Evolutionary conservation across 2,888 invertebrate species (phyloP), one percentile per base, ranked within the genome.

Genomic region (Oligia strigilis): DNA sequence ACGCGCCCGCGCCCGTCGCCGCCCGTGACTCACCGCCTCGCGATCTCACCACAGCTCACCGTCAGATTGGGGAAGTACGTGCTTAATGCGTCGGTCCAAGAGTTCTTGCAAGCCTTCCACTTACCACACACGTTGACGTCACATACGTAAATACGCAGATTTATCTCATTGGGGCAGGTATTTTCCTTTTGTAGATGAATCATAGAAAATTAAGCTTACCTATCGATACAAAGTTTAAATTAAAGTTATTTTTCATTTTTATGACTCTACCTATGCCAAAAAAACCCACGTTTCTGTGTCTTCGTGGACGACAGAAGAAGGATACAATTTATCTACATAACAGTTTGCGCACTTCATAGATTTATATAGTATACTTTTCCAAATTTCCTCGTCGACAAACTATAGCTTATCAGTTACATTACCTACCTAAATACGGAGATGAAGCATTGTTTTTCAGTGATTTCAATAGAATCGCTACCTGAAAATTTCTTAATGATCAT

Each of bases 31-130:
- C 95, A 96, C 91, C 92, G 85, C 90, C 83, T 90, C 86, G 87
- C 89, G 91, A 93, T 94, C 92, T 93, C 89, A 90, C 91, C 90
- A 88, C 89, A 80, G 29, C 29, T 29, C 29, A 29, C 29, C 29
- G 89, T 84, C 82, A 89, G 83, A 91, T 93, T 94, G 94, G 96
- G 96, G 94, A 96, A 96, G 88, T 95, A 96, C 96, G 94, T 90
- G 81, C 88, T 90, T 92, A 93, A 94, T 94, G 92, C 91, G 84
- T 88, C 90, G 88, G 82, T 85, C 88, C 84, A 84, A 90, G 88
- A 88, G 83, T 88, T 93, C 93, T 93, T 91, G 87, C 88, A 91
- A 92, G 86, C 81, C 62, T 87, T 89, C 86, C 91, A 82, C 66
- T 88, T 92, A 87, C 81, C 62, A 88, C 88, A 83, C 90, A 78